Conservation (phyloP, 1,140 invertebrate genomes). For the Drosophila pachea region DNA sequence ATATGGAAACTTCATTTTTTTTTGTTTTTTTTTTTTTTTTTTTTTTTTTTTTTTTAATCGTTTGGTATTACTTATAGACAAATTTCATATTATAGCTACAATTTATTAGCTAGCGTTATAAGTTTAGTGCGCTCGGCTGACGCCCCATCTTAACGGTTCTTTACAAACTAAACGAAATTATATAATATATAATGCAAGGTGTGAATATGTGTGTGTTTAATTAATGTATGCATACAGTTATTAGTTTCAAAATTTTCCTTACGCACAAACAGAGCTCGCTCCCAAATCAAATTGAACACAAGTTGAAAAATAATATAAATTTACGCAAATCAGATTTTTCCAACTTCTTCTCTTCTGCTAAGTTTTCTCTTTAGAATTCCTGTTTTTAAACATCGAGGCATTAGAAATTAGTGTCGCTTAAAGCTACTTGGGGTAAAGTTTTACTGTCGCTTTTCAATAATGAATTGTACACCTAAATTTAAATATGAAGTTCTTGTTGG, state of each 20-base stretch:
- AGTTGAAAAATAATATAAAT: conserved; percentile 23
- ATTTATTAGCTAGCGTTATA: conserved; percentile 75
- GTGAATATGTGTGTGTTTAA: conserved; percentile 37
- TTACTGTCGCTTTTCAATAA: conserved; percentile 7
- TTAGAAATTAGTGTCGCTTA: conserved; percentile 59
- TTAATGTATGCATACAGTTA: conserved; percentile 34
- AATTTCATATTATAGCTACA: conserved; percentile 76
- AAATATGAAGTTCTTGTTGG: conserved; percentile 31
- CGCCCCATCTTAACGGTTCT: conserved; percentile 42
- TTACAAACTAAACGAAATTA: conserved; percentile 43
- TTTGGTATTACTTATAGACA: conserved; percentile 77
- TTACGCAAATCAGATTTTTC: neutral
- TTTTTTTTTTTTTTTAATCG: conserved; percentile 48
- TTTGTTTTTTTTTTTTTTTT: conserved; percentile 14
- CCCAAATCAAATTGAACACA: conserved; percentile 64
- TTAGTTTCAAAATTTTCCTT: conserved; percentile 56
- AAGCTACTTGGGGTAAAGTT: conserved; percentile 47
- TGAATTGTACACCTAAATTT: conserved; percentile 30
- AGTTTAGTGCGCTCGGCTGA: conserved; percentile 52
- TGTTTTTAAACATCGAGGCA: conserved; percentile 25
- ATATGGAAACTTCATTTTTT: conserved; percentile 19
- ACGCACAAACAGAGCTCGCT: conserved; percentile 35
- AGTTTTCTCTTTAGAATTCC: conserved; percentile 10
- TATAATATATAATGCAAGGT: conserved; percentile 48
- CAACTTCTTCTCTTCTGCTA: too few species aligned